Percentiles rank a stretch among this genome's conserved stretches.
These are phyloP conservation scores for Nomada ruficornis DNA, from an alignment of 2,888 invertebrate species.

Conservation along the genomic window DNA sequence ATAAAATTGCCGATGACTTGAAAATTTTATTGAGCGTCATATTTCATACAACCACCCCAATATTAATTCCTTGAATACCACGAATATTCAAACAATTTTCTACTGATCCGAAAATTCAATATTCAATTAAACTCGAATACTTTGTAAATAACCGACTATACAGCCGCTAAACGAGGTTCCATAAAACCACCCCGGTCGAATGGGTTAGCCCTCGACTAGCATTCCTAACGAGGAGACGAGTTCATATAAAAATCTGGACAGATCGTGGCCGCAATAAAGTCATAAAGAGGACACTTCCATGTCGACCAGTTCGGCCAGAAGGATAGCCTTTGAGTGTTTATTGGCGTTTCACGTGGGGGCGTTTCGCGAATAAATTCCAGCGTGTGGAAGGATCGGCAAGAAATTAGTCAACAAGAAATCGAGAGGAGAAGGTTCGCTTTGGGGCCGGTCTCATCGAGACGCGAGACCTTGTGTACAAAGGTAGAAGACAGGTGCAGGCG, in stretches of 20 bases:
- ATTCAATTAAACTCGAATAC: background rate
- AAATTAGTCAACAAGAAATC: slow-evolving; percentile 62
- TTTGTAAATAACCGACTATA: background rate
- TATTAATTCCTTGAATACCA: no score
- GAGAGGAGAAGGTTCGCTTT: slow-evolving; percentile 47
- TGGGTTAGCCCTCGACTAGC: slow-evolving; percentile 8
- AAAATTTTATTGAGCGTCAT: no score
- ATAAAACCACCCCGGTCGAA: slow-evolving; percentile 17
- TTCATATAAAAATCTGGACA: slow-evolving; percentile 45
- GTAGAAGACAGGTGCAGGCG: slow-evolving; percentile 74
- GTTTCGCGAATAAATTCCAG: slow-evolving; percentile 60
- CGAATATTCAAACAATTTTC: no score
- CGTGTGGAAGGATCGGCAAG: slow-evolving; percentile 49
- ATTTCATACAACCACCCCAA: no score
- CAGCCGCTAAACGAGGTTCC: slow-evolving; percentile 8
- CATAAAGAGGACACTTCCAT: slow-evolving; percentile 66
- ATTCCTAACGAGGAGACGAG: slow-evolving; percentile 50
- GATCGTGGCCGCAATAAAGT: slow-evolving; percentile 67
- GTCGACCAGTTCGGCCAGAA: background rate
- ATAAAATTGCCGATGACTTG: no score
- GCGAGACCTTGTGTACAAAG: slow-evolving; percentile 46
- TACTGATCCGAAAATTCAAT: no score
- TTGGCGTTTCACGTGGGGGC: slow-evolving; percentile 53
- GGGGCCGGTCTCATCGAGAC: slow-evolving; percentile 13
- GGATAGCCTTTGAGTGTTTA: slow-evolving; percentile 40